Base-by-base conservation (phyloP, 2,888 invertebrate genomes). In the Caenorhabditis japonica region DNA sequence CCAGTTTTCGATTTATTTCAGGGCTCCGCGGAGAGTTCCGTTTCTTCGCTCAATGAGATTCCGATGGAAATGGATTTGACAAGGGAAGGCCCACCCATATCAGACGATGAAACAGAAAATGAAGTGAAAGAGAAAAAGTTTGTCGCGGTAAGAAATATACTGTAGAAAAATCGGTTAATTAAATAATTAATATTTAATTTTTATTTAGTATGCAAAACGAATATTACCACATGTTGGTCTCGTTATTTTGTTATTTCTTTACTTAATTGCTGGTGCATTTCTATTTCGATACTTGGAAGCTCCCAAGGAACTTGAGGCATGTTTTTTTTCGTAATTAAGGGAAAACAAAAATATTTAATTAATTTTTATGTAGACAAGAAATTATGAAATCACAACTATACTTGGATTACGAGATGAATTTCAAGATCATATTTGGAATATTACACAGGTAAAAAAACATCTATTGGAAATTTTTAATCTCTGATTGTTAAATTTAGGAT, bases 161-260 rank as follows among this genome's bases (percentile, higher is more conserved):
- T n/a, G n/a, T n/a, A n/a, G n/a, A n/a, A n/a, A n/a, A n/a, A n/a
- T n/a, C n/a, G n/a, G n/a, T n/a, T n/a, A n/a, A n/a, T n/a, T 1
- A 27, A 25, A 36, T 21, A 51, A n/a, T 38, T 41, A 13, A 17
- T 12, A 34, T n/a, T 17, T 8, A 41, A n/a, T 30, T 13, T 38
- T n/a, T 23, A 51, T 72, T 51, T 43, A 80, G 87, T 83, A 83
- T 27, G 84, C 85, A 4, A 82, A 84, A 68, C 66, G 84, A 19
- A 82, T 87, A n/a, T 58, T 86, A 7, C 87, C 87, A 5, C 87
- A 87, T 70, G 83, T 88, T 36, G 87, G 88, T 0, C 61, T 87
- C 5, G 87, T 87, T n/a, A 46, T 84, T 5, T 70, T 87, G 23
- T 61, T 87, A 21, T 77, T 84, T 43, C 61, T 76, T 12, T 87